Conservation (phyloP, 2,888 invertebrate species). For the Rhogogaster chlorosoma region DNA sequence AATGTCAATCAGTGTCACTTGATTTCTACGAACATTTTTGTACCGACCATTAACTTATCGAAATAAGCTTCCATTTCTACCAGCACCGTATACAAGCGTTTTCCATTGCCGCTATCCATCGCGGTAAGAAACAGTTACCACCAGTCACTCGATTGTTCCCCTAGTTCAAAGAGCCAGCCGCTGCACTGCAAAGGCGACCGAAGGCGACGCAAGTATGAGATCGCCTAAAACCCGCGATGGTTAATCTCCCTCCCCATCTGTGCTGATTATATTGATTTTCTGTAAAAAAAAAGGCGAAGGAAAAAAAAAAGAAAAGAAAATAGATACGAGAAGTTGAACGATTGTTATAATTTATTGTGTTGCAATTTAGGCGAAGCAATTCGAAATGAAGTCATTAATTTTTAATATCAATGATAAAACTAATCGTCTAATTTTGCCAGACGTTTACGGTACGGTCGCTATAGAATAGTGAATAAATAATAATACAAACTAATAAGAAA, state of each 20-base stretch:
- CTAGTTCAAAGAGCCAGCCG: background rate
- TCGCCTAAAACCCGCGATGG: background rate
- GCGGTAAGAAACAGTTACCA: background rate
- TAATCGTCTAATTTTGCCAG: background rate
- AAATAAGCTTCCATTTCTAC: background rate
- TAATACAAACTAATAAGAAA: background rate
- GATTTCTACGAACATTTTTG: too few species aligned
- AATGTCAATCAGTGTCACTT: too few species aligned
- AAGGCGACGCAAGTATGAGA: background rate
- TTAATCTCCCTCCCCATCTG: background rate
- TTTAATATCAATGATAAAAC: background rate
- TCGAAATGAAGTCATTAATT: constrained; percentile 30
- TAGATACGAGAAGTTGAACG: background rate
- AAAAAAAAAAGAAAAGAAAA: background rate
- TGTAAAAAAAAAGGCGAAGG: background rate
- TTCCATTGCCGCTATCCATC: background rate
- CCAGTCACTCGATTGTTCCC: too few species aligned
- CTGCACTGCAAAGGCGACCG: too few species aligned
- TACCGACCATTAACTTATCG: background rate
- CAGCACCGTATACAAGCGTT: background rate
- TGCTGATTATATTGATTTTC: constrained; percentile 27
- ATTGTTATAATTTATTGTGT: constrained; percentile 1
- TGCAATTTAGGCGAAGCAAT: background rate
- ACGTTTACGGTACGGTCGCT: background rate
- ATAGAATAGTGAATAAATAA: background rate